phyloP scores from a whole-genome alignment of 2,113 vertebrate genomes.

The Macaca mulatta region DNA sequence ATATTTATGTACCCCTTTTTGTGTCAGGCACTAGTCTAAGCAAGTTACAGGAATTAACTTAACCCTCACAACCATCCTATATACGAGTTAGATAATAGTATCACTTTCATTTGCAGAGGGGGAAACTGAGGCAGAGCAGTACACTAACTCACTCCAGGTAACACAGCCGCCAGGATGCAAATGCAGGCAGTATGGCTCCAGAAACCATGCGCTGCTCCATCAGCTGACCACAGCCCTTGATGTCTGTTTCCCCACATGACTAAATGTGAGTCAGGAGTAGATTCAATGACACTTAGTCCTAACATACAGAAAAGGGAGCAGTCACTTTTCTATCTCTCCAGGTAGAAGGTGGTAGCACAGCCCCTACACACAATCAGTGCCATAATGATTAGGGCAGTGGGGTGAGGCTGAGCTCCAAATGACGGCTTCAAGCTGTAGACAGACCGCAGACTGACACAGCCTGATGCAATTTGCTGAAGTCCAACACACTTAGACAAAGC shows the following conservation, averaged over 20 bases:
- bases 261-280: not conserved
- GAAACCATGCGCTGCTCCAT: not conserved
- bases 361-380: not conserved
- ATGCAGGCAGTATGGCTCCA: not conserved
- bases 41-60: not conserved
- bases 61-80: not conserved
- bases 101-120: constrained; percentile 21
- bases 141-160: not conserved
- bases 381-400: not conserved
- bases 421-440: not conserved
- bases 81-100: not conserved
- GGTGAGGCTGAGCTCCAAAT: not conserved
- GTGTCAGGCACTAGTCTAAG: not conserved
- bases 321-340: not conserved
- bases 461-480: not conserved
- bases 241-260: not conserved
- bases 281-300: not conserved
- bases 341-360: not conserved
- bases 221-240: not conserved
- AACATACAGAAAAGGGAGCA: not conserved
- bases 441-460: not conserved
- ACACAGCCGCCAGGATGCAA: not conserved
- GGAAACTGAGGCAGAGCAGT: constrained; percentile 24
- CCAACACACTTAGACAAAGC: not conserved
- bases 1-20: not conserved